Evolutionary conservation across 30 jellyfish, hydroid and myxozoan genomes (phyloP), one percentile per base, ranked within the genome.

Genomic region (Hydractinia echinata): DNA sequence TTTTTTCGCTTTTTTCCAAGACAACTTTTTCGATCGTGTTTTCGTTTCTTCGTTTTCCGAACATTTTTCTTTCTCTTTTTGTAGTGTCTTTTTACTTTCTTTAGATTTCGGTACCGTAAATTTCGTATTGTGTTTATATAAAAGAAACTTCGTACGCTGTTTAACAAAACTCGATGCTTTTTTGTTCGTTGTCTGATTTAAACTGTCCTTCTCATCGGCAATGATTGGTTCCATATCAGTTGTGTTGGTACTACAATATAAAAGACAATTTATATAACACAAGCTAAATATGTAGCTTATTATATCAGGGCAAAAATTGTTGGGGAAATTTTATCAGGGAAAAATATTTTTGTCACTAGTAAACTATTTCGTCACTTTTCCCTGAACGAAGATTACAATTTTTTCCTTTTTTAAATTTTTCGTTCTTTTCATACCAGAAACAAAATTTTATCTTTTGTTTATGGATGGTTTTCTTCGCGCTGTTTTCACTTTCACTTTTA

Each of bases 201-300:
- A 13, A 13, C 19, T n/a, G 4, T 64, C 74, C 1, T 64, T 51
- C 19, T 64, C 74, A 64, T 64, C 74, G 39, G 51, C 39, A n/a
- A 64, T 7, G 39, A 64, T n/a, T 13, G 74, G 74, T 51, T n/a
- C 74, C 74, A 64, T 64, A 51, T 64, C 74, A n/a, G 19, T 64
- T 64, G 19, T 51, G 39, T 6, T 64, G 39, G 39, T n/a, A 6
- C 7, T 51, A 64, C 74, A 64, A 13, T n/a, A 13, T 64, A 58
- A 30, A 30, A 30, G 44, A 30, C 44, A 30, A 30, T 0, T 0
- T 0, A 30, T 30, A 30, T 30, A 30, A 30, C 2, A 30, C 44
- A n/a, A n/a, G n/a, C n/a, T n/a, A n/a, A n/a, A n/a, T n/a, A 30
- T 30, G 44, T 30, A 1, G 44, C 44, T 2, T 30, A 0, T 30